phyloP scores from a whole-genome alignment of 2,797 vertebrate species.

The Catostomus latipinnis region DNA sequence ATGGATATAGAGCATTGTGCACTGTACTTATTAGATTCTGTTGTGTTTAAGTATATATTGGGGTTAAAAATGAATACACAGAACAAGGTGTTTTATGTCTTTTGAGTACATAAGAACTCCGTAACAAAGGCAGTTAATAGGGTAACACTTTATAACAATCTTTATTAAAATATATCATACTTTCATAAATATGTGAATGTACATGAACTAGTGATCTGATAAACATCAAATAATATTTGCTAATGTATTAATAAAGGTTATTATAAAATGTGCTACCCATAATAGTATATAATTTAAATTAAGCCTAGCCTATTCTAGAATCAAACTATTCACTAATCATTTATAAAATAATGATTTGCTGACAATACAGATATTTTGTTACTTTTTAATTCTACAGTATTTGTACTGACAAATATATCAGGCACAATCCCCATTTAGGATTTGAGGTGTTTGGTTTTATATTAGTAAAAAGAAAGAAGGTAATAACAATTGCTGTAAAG shows the following conservation, averaged over 20 bases:
- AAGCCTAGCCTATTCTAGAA: background rate
- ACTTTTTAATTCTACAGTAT: constrained; percentile 51
- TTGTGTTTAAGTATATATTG: constrained; percentile 25
- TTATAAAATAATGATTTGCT: background rate
- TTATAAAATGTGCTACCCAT: constrained; percentile 1
- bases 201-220: background rate
- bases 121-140: constrained; percentile 26
- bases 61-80: constrained; percentile 29
- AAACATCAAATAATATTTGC: background rate
- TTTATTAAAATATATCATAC: background rate
- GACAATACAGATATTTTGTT: constrained; percentile 49
- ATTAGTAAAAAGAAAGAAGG: constrained; percentile 3
- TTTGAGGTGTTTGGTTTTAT: constrained; percentile 35
- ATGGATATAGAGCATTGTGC: background rate
- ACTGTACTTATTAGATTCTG: background rate
- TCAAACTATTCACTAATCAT: background rate
- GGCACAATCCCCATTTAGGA: constrained; percentile 57
- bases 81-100: background rate
- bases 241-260: background rate
- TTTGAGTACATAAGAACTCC: background rate
- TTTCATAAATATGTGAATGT: background rate
- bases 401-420: constrained; percentile 42
- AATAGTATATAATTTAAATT: background rate
- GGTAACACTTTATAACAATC: constrained; percentile 7
- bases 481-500: constrained; percentile 12